Evolutionary conservation across 2,113 vertebrate species (phyloP).

Genomic region (Apaloderma vittatum): DNA sequence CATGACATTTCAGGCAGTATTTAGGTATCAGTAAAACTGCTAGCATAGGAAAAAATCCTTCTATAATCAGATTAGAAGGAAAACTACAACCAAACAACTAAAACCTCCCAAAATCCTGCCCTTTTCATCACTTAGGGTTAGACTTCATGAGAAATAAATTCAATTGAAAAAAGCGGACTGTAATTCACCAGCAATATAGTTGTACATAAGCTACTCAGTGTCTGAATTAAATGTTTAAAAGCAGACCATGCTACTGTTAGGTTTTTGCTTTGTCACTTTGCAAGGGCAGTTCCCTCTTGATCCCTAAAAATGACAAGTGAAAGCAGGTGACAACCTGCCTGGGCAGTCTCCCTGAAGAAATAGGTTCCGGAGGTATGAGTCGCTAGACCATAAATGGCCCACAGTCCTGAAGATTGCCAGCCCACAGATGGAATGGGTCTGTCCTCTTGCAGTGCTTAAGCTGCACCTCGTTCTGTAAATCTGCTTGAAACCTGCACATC

Average conservation of each 20-base stretch:
- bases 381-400: neutral
- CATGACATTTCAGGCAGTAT: neutral
- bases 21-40: neutral
- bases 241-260: neutral
- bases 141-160: neutral
- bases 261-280: neutral
- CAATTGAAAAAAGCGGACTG: neutral
- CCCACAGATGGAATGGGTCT: fast-evolving
- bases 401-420: fast-evolving
- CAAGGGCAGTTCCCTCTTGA: neutral
- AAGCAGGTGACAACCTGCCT: neutral
- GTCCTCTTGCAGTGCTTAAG: fast-evolving
- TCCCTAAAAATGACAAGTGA: neutral
- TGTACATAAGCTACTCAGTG: neutral
- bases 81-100: fast-evolving
- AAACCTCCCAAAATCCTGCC: fast-evolving
- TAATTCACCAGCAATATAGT: neutral
- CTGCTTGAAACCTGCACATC: neutral
- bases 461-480: neutral
- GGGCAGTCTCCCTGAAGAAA: neutral
- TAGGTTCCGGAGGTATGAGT: neutral
- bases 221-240: neutral
- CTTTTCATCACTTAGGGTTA: neutral
- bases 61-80: neutral
- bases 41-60: neutral